Conservation (phyloP, 2,113 vertebrate species). For the Alexandromys fortis region DNA sequence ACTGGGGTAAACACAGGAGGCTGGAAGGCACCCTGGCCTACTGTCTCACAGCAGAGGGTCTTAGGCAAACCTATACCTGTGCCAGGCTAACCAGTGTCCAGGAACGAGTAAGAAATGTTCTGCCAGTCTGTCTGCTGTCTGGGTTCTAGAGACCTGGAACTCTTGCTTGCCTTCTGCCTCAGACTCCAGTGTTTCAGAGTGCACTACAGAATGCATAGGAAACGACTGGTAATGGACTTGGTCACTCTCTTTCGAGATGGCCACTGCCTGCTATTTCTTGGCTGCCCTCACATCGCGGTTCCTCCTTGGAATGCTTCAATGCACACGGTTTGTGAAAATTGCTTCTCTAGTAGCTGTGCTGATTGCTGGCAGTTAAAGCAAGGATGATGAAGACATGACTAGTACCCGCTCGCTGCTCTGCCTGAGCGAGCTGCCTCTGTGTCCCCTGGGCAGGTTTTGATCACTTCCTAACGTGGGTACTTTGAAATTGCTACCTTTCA, state of each 20-base stretch:
- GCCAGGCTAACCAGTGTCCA: not conserved
- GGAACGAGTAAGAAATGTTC: no score
- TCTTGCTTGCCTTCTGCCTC: not conserved
- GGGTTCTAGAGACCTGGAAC: not conserved
- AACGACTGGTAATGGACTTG: not conserved
- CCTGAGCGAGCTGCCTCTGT: rapidly evolving
- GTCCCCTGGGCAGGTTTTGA: not conserved
- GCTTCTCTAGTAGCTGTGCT: not conserved
- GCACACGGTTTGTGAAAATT: not conserved
- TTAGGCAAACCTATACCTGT: not conserved
- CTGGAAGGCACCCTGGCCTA: not conserved
- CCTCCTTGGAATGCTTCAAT: not conserved
- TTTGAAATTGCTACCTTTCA: not conserved
- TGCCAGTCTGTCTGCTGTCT: not conserved
- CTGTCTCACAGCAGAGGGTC: not conserved
- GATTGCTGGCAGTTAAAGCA: not conserved
- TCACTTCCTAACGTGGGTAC: not conserved
- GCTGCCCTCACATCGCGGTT: not conserved
- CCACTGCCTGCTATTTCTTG: not conserved
- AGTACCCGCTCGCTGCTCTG: not conserved
- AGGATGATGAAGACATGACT: not conserved
- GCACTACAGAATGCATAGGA: no score
- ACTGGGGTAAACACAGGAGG: not conserved
- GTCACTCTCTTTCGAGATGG: not conserved
- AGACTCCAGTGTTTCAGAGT: not conserved